Evolutionary conservation across 2,797 vertebrate species (phyloP).

Genomic region (Lindbergichthys nudifrons): DNA sequence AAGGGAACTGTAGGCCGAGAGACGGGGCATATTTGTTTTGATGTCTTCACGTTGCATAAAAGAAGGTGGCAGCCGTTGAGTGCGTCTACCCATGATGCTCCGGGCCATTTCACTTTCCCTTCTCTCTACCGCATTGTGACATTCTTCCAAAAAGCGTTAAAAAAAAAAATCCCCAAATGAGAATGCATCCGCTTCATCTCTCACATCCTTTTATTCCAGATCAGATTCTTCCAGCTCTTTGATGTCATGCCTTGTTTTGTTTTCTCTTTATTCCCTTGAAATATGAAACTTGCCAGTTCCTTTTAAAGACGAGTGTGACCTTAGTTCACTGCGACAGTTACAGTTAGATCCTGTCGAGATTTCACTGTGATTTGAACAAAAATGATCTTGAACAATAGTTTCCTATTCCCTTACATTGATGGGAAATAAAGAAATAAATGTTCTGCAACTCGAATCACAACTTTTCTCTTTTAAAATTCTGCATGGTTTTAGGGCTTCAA

Average conservation of each 20-base stretch:
- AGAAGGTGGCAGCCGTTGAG: conserved; percentile 39
- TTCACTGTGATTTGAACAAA: background rate
- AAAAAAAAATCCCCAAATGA: conserved; percentile 2
- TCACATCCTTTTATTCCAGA: conserved; percentile 7
- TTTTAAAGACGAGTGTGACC: conserved; percentile 14
- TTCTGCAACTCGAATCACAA: background rate
- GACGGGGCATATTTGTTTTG: conserved; percentile 55
- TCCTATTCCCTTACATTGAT: background rate
- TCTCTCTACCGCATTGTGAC: conserved; percentile 18
- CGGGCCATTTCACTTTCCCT: conserved; percentile 23
- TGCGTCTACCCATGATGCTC: conserved; percentile 51
- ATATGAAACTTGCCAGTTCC: conserved; percentile 24
- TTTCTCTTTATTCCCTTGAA: conserved; percentile 22
- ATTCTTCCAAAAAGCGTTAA: conserved; percentile 54
- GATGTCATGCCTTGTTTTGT: conserved; percentile 20
- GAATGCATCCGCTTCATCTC: conserved; percentile 30
- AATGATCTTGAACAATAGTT: background rate
- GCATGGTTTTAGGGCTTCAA: background rate
- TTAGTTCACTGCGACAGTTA: conserved; percentile 4
- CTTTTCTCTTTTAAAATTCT: background rate
- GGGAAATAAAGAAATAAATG: background rate
- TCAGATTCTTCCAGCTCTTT: conserved; percentile 23
- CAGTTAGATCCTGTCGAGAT: conserved; percentile 20
- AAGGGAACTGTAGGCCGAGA: conserved; percentile 35
- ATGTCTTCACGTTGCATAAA: conserved; percentile 47